phyloP scores from a whole-genome alignment of 2,113 vertebrate genomes.

The Gallinago undulata region DNA sequence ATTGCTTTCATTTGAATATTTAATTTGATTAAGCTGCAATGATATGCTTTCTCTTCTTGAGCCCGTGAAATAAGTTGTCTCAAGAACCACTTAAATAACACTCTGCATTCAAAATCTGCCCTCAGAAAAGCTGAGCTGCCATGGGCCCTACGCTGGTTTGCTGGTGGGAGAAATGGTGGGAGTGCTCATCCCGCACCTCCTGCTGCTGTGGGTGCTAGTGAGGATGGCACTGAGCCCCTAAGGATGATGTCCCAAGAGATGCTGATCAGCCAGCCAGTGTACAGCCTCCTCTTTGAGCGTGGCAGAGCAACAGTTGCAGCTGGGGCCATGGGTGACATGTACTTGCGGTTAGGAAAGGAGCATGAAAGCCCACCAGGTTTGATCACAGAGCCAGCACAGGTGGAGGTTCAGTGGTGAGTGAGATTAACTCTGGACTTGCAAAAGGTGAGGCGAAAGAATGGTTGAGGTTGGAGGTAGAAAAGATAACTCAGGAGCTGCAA shows the following conservation, averaged over 20 bases:
- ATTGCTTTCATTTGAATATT: constrained; percentile 68
- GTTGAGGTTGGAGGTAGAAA: neutral
- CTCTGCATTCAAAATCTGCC: neutral
- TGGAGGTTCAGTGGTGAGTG: neutral
- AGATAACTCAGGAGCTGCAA: neutral
- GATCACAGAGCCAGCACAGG: neutral
- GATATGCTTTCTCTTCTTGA: constrained; percentile 32
- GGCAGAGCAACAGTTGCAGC: neutral
- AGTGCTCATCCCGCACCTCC: neutral
- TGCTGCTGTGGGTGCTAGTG: neutral
- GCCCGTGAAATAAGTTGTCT: neutral
- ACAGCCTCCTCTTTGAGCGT: neutral
- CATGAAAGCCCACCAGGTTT: neutral
- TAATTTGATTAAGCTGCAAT: constrained; percentile 64
- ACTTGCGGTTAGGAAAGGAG: neutral
- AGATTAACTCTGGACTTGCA: neutral
- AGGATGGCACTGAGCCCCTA: neutral
- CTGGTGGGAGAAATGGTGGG: neutral
- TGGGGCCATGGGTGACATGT: neutral
- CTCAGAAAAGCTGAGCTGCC: neutral
- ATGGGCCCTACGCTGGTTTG: neutral
- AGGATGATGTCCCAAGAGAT: neutral
- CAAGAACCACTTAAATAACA: neutral
- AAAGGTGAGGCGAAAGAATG: neutral
- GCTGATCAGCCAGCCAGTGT: neutral